Percentiles rank a stretch among this genome's conserved stretches.
phyloP scores from a whole-genome alignment of 2,888 invertebrate genomes.

The Electrophaes corylata region DNA sequence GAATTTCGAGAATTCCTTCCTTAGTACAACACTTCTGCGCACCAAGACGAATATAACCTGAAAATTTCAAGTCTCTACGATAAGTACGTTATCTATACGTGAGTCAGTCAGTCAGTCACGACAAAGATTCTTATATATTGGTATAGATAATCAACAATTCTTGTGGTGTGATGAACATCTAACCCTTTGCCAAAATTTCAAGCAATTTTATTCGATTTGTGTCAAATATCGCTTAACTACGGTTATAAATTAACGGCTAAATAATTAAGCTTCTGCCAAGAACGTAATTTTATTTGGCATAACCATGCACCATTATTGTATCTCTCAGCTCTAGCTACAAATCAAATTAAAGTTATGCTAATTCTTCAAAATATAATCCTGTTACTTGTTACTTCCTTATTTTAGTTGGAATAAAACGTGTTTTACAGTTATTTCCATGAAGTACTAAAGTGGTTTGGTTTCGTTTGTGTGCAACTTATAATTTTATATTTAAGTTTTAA shows the following conservation, averaged over 20 bases:
- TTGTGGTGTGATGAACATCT: slow-evolving; percentile 7
- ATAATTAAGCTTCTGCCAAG: slow-evolving; percentile 24
- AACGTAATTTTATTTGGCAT: slow-evolving; percentile 29
- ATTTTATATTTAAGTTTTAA: too few species aligned
- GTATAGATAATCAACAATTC: slow-evolving; percentile 1
- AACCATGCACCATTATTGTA: neutral
- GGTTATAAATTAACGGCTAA: slow-evolving; percentile 15
- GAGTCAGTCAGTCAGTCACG: too few species aligned
- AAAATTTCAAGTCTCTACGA: too few species aligned
- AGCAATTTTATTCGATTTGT: slow-evolving; percentile 13
- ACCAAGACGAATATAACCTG: too few species aligned
- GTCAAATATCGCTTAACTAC: slow-evolving; percentile 13
- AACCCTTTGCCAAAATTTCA: slow-evolving; percentile 8
- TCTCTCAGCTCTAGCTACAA: too few species aligned
- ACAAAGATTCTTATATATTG: too few species aligned
- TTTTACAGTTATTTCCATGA: neutral
- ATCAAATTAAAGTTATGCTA: too few species aligned
- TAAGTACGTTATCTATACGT: too few species aligned
- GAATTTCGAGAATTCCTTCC: too few species aligned
- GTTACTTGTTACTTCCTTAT: neutral
- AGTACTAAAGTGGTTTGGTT: too few species aligned
- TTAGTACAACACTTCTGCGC: too few species aligned
- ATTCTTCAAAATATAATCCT: too few species aligned
- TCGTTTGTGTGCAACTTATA: neutral
- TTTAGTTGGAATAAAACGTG: neutral